Percentiles rank a stretch among this genome's conserved stretches.
Evolutionary conservation across 2,888 invertebrate genomes (phyloP).

Genomic region (Plagiodera versicolora): DNA sequence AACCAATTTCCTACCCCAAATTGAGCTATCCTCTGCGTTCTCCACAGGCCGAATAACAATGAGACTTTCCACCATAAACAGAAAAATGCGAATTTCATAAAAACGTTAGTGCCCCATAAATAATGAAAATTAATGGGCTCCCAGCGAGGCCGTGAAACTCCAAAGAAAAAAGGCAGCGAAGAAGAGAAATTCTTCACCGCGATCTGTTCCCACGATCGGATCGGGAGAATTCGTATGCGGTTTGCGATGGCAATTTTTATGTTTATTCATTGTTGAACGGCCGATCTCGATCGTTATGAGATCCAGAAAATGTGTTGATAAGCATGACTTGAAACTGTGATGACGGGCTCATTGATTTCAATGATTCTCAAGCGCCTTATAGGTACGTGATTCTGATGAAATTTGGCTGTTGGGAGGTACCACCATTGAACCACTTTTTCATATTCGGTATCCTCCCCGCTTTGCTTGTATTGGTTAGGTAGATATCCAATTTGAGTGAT

Average conservation of each 20-base stretch:
- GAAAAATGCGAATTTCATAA: constrained; percentile 10
- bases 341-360: background rate
- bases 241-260: constrained; percentile 6
- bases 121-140: constrained; percentile 13
- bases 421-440: no score
- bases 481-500: no score
- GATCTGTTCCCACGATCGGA: constrained; percentile 15
- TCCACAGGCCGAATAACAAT: constrained; percentile 1
- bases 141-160: constrained; percentile 7
- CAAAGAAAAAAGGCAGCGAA: constrained; percentile 5
- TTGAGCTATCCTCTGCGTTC: background rate
- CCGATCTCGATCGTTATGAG: constrained; percentile 2
- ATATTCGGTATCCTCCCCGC: no score
- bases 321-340: background rate
- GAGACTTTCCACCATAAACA: constrained; percentile 6
- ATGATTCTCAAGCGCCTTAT: background rate
- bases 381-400: no score
- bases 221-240: constrained; percentile 8
- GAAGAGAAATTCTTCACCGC: constrained; percentile 6
- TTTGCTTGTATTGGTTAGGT: no score
- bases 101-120: constrained; percentile 12
- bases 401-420: no score
- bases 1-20: background rate
- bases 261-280: background rate
- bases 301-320: background rate